Conservation (phyloP, 2,797 vertebrate species). For the Lacerta agilis region DNA sequence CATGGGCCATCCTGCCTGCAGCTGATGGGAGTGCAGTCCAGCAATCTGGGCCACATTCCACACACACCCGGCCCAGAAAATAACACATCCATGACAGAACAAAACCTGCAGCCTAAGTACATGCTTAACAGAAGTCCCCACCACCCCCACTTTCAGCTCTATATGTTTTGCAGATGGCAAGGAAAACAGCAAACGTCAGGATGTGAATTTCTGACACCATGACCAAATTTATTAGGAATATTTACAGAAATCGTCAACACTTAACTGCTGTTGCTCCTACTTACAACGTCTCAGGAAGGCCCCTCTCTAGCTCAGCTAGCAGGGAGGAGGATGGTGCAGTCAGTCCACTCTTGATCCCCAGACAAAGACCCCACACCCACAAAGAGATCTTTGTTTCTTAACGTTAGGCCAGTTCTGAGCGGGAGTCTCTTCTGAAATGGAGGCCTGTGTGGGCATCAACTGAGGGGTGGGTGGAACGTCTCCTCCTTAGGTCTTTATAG, state of each 20-base stretch:
- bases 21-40: no score
- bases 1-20: no score
- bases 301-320: background rate
- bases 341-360: background rate
- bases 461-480: no score
- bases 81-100: background rate
- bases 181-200: background rate
- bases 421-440: background rate
- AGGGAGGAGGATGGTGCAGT: fast-evolving
- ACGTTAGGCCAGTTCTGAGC: fast-evolving
- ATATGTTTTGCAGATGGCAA: background rate
- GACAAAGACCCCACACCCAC: background rate
- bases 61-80: background rate
- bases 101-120: background rate
- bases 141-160: no score
- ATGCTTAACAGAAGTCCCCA: background rate
- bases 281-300: background rate
- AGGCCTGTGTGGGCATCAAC: conserved; percentile 39
- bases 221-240: conserved; percentile 60
- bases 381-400: background rate
- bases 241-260: conserved; percentile 24
- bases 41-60: background rate
- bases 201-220: background rate
- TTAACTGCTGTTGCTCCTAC: background rate
- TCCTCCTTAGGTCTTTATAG: conserved; percentile 87